Evolutionary conservation across 1,140 invertebrate genomes (phyloP).

Genomic region (Drosophila seguyi): DNA sequence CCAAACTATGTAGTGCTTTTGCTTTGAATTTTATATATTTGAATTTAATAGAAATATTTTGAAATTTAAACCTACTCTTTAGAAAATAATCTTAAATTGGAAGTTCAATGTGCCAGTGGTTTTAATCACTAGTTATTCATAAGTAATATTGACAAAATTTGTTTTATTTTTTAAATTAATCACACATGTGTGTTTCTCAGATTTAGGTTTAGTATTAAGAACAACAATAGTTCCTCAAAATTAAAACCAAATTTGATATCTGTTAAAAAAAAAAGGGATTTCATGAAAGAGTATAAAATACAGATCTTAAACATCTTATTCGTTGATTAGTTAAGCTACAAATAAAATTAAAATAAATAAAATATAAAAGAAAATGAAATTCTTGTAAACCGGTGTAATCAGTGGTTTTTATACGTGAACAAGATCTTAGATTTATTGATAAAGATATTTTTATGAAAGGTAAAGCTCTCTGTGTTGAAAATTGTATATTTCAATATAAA

Average conservation of each 20-base stretch:
- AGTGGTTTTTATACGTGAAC: no score
- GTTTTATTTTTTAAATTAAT: neutral
- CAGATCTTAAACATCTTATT: neutral
- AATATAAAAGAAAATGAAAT: neutral
- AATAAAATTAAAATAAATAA: slow-evolving; percentile 1
- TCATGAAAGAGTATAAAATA: neutral
- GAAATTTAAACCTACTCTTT: neutral
- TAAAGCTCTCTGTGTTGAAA: no score
- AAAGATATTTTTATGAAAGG: no score
- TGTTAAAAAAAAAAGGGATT: neutral
- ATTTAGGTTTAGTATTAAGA: neutral
- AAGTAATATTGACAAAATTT: neutral
- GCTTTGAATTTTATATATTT: neutral
- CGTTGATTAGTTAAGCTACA: neutral
- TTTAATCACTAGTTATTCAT: no score
- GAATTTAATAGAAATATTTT: neutral
- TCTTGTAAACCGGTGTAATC: no score
- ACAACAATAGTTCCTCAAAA: slow-evolving; percentile 1
- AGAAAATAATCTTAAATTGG: neutral
- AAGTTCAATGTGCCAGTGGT: neutral
- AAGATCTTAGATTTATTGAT: no score
- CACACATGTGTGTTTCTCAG: neutral
- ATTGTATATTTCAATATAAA: no score
- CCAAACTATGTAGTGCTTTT: neutral
- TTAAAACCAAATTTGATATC: neutral